phyloP scores from a whole-genome alignment of 2,888 invertebrate genomes.

The Ichneumon xanthorius region DNA sequence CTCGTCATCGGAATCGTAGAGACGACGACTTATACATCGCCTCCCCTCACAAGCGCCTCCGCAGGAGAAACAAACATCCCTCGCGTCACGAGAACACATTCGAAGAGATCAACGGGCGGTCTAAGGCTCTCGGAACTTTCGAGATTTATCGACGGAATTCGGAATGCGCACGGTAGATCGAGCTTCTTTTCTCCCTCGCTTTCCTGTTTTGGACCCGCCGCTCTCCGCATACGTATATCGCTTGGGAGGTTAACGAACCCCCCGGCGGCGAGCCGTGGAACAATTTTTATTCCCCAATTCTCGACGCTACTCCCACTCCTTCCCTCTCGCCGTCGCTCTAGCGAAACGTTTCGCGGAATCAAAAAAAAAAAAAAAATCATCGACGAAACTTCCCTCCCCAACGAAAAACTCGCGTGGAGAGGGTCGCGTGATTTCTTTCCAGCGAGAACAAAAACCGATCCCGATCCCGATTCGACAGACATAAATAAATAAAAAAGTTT shows the following conservation, averaged over 20 bases:
- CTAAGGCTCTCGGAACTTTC: too few relatives aligned
- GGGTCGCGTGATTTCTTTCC: too few relatives aligned
- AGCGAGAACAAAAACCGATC: too few relatives aligned
- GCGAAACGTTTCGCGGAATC: conserved; percentile 50
- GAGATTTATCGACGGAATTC: too few relatives aligned
- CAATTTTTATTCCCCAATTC: conserved; percentile 65
- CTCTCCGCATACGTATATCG: conserved; percentile 46
- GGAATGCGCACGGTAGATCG: background rate
- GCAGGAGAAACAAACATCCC: too few relatives aligned
- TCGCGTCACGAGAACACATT: too few relatives aligned
- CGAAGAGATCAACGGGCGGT: too few relatives aligned
- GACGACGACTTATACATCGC: too few relatives aligned
- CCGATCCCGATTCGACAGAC: too few relatives aligned
- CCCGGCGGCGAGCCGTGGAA: conserved; percentile 56
- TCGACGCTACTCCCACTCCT: conserved; percentile 51
- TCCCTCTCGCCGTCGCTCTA: conserved; percentile 15
- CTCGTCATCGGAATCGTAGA: background rate
- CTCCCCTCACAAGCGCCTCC: too few relatives aligned
- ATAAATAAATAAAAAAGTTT: background rate
- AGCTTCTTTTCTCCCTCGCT: conserved; percentile 5
- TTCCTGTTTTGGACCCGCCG: conserved; percentile 1
- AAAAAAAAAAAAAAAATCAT: background rate
- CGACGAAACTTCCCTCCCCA: too few relatives aligned
- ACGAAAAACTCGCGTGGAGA: too few relatives aligned
- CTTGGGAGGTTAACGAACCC: conserved; percentile 67